phyloP scores from a whole-genome alignment of 1,140 invertebrate species.

The Sesamia nonagrioides region DNA sequence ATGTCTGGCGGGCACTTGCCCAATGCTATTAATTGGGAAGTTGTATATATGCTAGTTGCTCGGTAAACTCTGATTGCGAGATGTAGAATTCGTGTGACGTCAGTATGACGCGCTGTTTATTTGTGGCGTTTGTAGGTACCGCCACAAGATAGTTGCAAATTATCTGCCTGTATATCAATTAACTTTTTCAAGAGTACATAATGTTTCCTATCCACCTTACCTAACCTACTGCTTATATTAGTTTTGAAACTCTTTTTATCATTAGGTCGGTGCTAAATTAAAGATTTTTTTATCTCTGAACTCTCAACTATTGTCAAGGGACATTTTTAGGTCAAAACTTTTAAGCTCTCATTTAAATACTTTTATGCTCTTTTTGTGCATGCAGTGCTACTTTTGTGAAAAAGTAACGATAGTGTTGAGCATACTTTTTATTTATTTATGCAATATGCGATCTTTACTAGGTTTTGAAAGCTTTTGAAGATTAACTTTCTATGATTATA shows the following conservation, averaged over 20 bases:
- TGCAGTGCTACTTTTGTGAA: not conserved
- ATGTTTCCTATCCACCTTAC: not conserved
- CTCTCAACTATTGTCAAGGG: constrained; percentile 13
- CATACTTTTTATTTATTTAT: not conserved
- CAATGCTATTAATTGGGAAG: no score
- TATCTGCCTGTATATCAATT: no score
- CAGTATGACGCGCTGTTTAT: no score
- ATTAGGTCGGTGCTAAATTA: constrained; percentile 28
- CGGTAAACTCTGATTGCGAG: no score
- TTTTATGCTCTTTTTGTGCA: constrained; percentile 12
- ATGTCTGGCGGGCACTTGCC: no score
- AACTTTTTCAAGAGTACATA: no score
- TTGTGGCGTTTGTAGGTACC: no score
- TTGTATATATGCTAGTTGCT: no score
- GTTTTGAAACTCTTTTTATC: constrained; percentile 25
- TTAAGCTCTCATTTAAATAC: constrained; percentile 24
- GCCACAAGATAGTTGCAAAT: no score
- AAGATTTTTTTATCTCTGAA: constrained; percentile 32
- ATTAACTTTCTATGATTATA: no score
- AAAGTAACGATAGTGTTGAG: not conserved
- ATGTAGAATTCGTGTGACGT: no score
- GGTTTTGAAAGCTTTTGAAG: no score
- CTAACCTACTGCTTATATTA: not conserved
- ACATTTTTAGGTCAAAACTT: constrained; percentile 26
- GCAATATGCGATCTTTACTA: not conserved